A percentile compares a stretch with the other conserved stretches of the same genome.
phyloP scores from a whole-genome alignment of 1,140 invertebrate species.

The Papilio xuthus region DNA sequence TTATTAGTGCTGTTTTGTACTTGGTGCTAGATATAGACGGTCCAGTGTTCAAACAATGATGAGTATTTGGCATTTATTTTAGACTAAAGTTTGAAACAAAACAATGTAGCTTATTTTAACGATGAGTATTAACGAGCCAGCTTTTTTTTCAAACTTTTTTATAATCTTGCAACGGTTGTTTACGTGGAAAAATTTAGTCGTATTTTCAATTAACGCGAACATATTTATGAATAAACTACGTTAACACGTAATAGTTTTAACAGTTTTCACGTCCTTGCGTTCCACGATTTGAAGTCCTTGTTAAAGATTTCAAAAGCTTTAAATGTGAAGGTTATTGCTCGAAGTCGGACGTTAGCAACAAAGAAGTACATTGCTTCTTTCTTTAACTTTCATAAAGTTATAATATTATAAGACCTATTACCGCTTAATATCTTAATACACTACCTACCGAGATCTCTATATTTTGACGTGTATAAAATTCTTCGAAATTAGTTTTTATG shows the following conservation, averaged over 20 bases:
- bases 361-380: not conserved
- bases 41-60: not conserved
- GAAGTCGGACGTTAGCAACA: not conserved
- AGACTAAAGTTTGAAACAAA: not conserved
- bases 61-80: not conserved
- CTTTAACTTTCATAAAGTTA: too few species aligned
- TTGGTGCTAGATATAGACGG: slow-evolving; percentile 11
- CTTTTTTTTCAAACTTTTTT: not conserved
- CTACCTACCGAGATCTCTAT: too few species aligned
- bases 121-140: not conserved
- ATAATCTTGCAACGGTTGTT: not conserved
- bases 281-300: too few species aligned
- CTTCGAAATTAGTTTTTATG: too few species aligned
- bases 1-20: slow-evolving; percentile 20
- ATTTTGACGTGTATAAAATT: too few species aligned
- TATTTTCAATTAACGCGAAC: not conserved
- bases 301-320: not conserved
- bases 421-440: too few species aligned
- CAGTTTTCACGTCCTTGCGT: not conserved
- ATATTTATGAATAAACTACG: not conserved
- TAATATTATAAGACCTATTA: too few species aligned
- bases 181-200: not conserved
- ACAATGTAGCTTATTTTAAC: not conserved
- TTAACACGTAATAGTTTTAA: not conserved
- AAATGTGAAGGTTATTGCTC: not conserved